phyloP scores from a whole-genome alignment of 2,888 invertebrate species.

The Atrina japonica region DNA sequence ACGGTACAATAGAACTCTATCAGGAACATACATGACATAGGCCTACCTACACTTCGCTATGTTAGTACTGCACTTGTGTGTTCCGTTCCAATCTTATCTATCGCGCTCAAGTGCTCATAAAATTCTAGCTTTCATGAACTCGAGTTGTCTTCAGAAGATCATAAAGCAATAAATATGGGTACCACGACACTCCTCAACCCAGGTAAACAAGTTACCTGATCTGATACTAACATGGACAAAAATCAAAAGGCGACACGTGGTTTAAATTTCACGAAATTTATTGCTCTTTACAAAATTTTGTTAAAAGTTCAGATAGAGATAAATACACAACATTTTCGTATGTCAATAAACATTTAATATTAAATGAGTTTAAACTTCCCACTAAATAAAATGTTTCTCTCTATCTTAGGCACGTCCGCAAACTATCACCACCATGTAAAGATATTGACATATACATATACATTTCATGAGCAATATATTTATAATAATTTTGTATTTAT shows the following conservation, averaged over 20 bases:
- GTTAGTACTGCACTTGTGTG: conserved; percentile 30
- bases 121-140: conserved; percentile 34
- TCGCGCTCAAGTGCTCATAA: conserved; percentile 37
- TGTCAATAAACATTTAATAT: not conserved
- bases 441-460: no score
- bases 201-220: conserved; percentile 3
- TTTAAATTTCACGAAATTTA: not conserved
- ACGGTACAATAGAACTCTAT: conserved; percentile 1
- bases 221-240: not conserved
- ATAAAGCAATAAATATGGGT: conserved; percentile 45
- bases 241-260: conserved; percentile 2
- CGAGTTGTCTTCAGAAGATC: conserved; percentile 25
- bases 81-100: conserved; percentile 39
- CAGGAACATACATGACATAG: conserved; percentile 6
- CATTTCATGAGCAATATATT: no score
- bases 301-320: conserved; percentile 2
- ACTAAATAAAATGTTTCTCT: no score
- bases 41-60: conserved; percentile 3
- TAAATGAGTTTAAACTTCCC: no score
- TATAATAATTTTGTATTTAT: no score
- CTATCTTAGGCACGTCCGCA: no score
- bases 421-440: no score
- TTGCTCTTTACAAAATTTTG: not conserved
- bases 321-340: not conserved
- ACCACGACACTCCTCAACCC: conserved; percentile 10